Base-by-base conservation (phyloP, 2,888 invertebrate species). In the Macaria notata region DNA sequence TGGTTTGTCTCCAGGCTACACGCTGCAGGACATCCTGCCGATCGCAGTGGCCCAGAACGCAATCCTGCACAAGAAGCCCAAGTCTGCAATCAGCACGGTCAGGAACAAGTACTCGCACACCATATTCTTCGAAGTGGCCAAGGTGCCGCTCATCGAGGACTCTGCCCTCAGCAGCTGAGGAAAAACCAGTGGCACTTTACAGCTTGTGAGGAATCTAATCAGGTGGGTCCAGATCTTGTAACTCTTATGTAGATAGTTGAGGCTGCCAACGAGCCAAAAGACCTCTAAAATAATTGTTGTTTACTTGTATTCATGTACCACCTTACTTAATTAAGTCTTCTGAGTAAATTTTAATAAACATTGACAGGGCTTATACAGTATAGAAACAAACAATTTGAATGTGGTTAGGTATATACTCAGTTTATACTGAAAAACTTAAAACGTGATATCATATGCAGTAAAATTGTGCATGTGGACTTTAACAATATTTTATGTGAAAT, bases 101-200 rank as follows among this genome's bases (percentile, higher is more conserved):
- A 92, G 95, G 66, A 97, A 96, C 84, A 99, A 99, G 90, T 99
- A 99, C 83, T 97, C 97, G 3, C 98, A 99, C 86, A 95, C 95
- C 73, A 96, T 98, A 79, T 98, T 98, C 91, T 97, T 96, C 80
- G 96, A 97, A 92, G 98, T 98, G 57, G 97, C 98, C 62, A 96
- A 96, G 84, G 94, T 95, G 63, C 95, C 96, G 30, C 88, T 96
- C 42, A 64, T 92, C 1, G 83, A 84, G 6, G 88, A 91, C 78
- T 63, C 78, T 0, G 76, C 71, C 5, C 79, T 91, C 39, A 69
- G 67, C 72, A 86, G 88, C 81, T 85, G 91, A 92, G 75, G 66
- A 7, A 36, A 29, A 63, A 68, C 64, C 8, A 2, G 77, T 77
- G 82, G 78, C 75, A 73, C 82, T 78, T 83, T 81, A 76, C 79